Conservation (phyloP, 1,140 invertebrate genomes). For the Ridgeia piscesae region DNA sequence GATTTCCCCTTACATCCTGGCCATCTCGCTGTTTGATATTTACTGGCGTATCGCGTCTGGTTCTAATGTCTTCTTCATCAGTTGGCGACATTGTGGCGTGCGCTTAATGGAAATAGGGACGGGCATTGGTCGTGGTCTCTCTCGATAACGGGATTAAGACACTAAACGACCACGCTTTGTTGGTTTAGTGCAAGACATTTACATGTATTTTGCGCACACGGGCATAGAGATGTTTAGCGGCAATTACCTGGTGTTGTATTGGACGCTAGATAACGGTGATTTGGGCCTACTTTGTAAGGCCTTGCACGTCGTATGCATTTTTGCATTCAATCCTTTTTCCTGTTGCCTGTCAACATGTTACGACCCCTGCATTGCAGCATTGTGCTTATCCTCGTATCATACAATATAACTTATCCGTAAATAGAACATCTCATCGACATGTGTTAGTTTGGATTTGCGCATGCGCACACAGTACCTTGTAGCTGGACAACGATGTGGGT, state of each 20-base stretch:
- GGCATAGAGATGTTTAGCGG: background rate
- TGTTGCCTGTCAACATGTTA: background rate
- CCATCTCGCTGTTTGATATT: background rate
- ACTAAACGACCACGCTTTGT: background rate
- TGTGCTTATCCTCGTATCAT: too few species aligned
- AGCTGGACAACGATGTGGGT: too few species aligned
- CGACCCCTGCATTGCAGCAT: too few species aligned
- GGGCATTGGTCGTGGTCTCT: background rate
- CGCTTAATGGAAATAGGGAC: background rate
- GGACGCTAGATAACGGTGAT: background rate
- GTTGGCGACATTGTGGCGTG: background rate
- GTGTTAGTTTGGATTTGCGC: too few species aligned
- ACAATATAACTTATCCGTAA: too few species aligned
- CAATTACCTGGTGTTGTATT: background rate
- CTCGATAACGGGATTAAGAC: background rate
- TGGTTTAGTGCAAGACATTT: background rate
- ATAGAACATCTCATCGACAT: too few species aligned
- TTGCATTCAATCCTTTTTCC: background rate
- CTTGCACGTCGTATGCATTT: background rate
- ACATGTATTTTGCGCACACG: background rate
- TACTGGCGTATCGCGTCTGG: background rate
- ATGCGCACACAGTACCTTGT: too few species aligned
- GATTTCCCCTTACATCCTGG: background rate
- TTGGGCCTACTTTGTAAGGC: background rate
- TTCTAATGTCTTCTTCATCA: background rate